These are phyloP conservation scores for Aethes cnicana DNA, from an alignment of 2,888 invertebrate species.

Conservation along the genomic window DNA sequence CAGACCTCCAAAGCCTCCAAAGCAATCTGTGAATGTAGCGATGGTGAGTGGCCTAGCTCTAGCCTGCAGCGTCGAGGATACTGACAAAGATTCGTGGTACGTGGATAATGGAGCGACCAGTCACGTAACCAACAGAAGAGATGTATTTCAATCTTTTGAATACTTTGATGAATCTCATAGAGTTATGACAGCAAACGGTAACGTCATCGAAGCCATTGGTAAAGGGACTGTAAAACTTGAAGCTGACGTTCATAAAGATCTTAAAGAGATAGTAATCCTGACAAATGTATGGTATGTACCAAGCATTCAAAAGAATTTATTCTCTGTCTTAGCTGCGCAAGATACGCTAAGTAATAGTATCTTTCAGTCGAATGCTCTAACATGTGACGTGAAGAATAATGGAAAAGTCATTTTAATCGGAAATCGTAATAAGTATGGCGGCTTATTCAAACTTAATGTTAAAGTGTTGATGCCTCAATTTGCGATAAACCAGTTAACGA, in stretches of 20 bases:
- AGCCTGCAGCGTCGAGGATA: background rate
- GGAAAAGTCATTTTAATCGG: background rate
- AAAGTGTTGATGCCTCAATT: too few relatives aligned
- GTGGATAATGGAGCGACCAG: slow-evolving; percentile 5
- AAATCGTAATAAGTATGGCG: slow-evolving; percentile 2
- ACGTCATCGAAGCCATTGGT: background rate
- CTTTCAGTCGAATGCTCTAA: too few relatives aligned
- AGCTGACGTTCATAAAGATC: background rate
- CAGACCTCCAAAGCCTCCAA: background rate
- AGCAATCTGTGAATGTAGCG: too few relatives aligned
- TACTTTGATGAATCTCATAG: background rate
- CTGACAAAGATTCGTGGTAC: background rate
- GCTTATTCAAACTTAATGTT: background rate
- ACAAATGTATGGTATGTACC: slow-evolving; percentile 1
- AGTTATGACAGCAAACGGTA: background rate
- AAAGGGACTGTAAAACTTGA: background rate
- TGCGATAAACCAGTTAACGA: slow-evolving; percentile 3
- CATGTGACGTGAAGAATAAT: background rate
- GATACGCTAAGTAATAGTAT: background rate
- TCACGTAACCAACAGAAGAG: slow-evolving; percentile 1
- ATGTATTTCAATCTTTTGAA: background rate
- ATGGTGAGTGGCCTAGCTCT: background rate
- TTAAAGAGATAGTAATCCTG: background rate
- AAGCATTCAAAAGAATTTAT: background rate
- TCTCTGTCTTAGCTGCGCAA: background rate